phyloP scores from a whole-genome alignment of 2,113 vertebrate species.

The Urocitellus parryii region DNA sequence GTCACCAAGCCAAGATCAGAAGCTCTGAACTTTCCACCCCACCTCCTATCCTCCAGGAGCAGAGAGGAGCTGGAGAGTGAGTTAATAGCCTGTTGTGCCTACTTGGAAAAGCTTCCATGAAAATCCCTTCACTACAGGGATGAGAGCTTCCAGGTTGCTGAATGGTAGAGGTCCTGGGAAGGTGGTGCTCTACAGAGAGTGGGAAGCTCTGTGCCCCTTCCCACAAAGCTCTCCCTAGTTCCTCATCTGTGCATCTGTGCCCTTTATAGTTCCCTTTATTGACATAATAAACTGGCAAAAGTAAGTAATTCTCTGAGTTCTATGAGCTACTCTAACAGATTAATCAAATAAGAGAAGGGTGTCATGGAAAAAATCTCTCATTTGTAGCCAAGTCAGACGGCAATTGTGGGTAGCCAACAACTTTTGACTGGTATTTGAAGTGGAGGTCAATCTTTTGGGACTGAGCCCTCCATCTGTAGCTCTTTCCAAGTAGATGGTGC shows the following conservation, averaged over 20 bases:
- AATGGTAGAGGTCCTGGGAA: too few species aligned
- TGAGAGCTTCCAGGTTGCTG: neutral
- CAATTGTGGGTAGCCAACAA: neutral
- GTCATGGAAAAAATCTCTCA: neutral
- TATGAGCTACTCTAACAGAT: neutral
- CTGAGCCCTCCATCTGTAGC: neutral
- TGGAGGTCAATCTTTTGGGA: neutral
- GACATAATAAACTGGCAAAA: neutral
- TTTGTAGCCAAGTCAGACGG: neutral
- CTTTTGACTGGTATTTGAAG: neutral
- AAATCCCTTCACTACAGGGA: rapidly evolving
- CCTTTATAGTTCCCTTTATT: neutral
- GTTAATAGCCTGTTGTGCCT: neutral
- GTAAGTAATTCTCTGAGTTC: neutral
- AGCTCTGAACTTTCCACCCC: neutral
- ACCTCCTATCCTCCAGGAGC: neutral
- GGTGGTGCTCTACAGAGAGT: rapidly evolving
- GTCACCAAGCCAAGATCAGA: neutral
- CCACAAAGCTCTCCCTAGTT: too few species aligned
- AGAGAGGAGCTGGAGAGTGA: neutral
- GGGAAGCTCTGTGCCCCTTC: neutral
- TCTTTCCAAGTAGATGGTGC: neutral
- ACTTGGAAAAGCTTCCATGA: too few species aligned
- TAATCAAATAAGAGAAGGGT: neutral
- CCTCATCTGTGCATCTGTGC: neutral